Evolutionary conservation across 2,113 vertebrate species (phyloP).

Genomic region (Merops nubicus): DNA sequence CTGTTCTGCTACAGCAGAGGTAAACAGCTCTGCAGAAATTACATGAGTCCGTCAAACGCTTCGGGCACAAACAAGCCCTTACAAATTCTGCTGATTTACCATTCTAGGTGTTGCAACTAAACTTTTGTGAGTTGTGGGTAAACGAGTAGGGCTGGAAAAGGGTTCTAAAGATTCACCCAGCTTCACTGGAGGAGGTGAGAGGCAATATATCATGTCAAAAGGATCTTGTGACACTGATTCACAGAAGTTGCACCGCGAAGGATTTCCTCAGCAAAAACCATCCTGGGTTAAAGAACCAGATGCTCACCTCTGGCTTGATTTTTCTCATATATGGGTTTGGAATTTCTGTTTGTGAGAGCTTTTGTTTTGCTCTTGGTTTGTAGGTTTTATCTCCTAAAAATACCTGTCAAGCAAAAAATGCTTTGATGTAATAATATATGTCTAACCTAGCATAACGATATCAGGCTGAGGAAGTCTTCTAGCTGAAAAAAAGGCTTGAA

Average conservation of each 20-base stretch:
- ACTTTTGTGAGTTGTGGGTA: neutral
- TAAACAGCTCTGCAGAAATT: neutral
- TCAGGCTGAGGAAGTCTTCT: neutral
- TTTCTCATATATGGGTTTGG: rapidly evolving
- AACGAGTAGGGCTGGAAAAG: rapidly evolving
- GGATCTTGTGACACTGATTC: neutral
- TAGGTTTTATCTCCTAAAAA: rapidly evolving
- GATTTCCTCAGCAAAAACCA: neutral
- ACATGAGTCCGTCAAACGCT: neutral
- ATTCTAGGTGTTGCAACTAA: neutral
- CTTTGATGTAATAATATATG: neutral
- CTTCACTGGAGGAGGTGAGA: neutral
- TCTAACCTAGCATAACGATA: neutral
- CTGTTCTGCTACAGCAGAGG: neutral
- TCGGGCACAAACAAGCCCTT: neutral
- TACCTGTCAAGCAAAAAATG: neutral
- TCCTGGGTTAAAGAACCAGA: neutral
- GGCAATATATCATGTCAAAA: neutral
- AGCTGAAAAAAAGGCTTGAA: neutral
- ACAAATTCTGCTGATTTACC: neutral
- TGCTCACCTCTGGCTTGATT: neutral
- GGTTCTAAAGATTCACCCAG: neutral
- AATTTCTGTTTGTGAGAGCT: neutral
- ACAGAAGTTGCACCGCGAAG: neutral
- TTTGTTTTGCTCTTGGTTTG: neutral